Evolutionary conservation across 2,888 invertebrate species (phyloP).

Genomic region (Cerastoderma edule): DNA sequence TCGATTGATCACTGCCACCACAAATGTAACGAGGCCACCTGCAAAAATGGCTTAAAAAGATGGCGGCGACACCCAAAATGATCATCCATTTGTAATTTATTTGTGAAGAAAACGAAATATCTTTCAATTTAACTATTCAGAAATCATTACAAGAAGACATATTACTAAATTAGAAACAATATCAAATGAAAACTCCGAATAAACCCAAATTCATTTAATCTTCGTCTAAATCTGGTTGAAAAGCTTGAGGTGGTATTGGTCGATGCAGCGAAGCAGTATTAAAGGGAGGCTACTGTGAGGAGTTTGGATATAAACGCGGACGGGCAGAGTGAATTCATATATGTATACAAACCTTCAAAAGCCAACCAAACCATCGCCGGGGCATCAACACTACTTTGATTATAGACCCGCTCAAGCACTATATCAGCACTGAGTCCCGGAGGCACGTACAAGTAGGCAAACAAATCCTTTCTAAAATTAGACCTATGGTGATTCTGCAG

Average conservation of each 20-base stretch:
- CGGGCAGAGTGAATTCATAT: neutral
- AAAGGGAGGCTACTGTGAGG: neutral
- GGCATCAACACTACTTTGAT: neutral
- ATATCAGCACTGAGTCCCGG: neutral
- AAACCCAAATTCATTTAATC: neutral
- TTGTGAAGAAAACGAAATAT: too few relatives aligned
- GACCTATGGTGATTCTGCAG: neutral
- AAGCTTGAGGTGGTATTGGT: too few relatives aligned
- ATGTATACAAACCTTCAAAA: neutral
- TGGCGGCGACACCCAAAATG: too few relatives aligned
- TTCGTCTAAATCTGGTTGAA: neutral
- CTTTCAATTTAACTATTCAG: too few relatives aligned
- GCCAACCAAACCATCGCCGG: slow-evolving; percentile 18
- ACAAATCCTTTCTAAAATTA: neutral
- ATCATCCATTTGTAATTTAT: too few relatives aligned
- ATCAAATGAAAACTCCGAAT: neutral
- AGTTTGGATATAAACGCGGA: neutral
- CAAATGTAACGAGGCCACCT: too few relatives aligned
- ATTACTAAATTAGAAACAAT: neutral
- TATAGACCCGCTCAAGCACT: neutral
- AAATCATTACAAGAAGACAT: too few relatives aligned
- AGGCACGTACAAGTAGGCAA: neutral
- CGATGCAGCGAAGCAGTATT: too few relatives aligned
- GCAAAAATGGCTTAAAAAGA: too few relatives aligned
- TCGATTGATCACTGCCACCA: too few relatives aligned